phyloP scores from a whole-genome alignment of 1,140 invertebrate species.

The Plutomurus gul region DNA sequence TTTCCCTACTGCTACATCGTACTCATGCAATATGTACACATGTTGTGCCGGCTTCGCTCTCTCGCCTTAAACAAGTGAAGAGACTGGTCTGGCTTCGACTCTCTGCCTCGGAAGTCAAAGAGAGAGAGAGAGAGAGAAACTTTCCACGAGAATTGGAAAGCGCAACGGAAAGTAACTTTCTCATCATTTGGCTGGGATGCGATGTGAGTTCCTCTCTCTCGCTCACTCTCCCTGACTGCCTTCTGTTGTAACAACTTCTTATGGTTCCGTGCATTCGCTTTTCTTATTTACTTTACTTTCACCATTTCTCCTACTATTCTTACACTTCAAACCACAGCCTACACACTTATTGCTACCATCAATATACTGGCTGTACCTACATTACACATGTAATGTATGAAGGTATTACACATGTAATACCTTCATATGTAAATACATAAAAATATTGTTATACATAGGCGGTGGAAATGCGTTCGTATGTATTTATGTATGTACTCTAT shows the following conservation, averaged over 20 bases:
- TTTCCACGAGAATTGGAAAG: background rate
- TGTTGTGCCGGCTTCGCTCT: too few relatives aligned
- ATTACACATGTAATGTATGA: too few relatives aligned
- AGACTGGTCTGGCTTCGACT: background rate
- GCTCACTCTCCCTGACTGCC: background rate
- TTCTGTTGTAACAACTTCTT: background rate
- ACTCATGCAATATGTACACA: too few relatives aligned
- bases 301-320: background rate
- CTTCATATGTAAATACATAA: too few relatives aligned
- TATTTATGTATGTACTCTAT: too few relatives aligned
- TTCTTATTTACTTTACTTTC: background rate
- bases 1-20: too few relatives aligned
- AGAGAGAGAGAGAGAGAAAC: too few relatives aligned
- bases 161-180: conserved; percentile 8
- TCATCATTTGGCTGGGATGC: conserved; percentile 9
- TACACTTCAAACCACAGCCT: background rate
- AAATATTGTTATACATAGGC: too few relatives aligned
- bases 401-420: too few relatives aligned
- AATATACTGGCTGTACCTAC: too few relatives aligned
- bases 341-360: background rate
- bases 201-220: background rate
- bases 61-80: too few relatives aligned
- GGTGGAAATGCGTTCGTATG: too few relatives aligned
- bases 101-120: background rate
- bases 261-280: background rate